Evolutionary conservation across 2,113 vertebrate species (phyloP), one percentile per base, ranked within the genome.

Genomic region (Orycteropus afer): DNA sequence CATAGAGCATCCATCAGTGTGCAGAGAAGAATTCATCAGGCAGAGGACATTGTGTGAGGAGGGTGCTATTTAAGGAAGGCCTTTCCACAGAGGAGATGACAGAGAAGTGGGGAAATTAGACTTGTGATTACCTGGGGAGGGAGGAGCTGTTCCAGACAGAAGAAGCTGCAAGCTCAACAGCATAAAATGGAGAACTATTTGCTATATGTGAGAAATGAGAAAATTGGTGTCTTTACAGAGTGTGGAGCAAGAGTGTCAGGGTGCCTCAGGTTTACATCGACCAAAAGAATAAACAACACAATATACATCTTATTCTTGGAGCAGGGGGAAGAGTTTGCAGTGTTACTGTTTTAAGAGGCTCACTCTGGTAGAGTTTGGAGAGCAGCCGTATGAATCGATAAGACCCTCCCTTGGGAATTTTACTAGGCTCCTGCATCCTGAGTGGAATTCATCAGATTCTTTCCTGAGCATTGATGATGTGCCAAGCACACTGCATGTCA

Each of bases 221-320:
- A 29, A 32, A 6, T 53, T 22, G 18, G 25, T 9, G 20, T n/a
- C 73, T 42, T 63, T 27, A 10, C 2, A 5, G 23, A 11, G 2
- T 14, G 5, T 1, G 8, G 27, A 34, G 20, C 23, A 18, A 37
- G 22, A 20, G 1, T 1, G 29, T 22, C 3, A 4, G 7, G 27
- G 5, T 10, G 22, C 2, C 25, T 32, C 37, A 22, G 53, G 10
- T 61, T 42, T 15, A 1, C 12, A 0, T 0, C 13, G 32, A 40
- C 34, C 10, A 5, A 55, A 27, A 14, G 25, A 53, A 18, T 32
- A 20, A 29, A 10, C 2, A 15, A 49, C 3, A 53, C 37, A 25
- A 22, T 15, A 65, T 55, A 13, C 8, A 27, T 47, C 47, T 69
- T 71, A 18, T 78, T 89, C 69, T n/a, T 34, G 51, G n/a, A 42